Conservation (phyloP, 2,113 vertebrate genomes). For the Strix aluco region DNA sequence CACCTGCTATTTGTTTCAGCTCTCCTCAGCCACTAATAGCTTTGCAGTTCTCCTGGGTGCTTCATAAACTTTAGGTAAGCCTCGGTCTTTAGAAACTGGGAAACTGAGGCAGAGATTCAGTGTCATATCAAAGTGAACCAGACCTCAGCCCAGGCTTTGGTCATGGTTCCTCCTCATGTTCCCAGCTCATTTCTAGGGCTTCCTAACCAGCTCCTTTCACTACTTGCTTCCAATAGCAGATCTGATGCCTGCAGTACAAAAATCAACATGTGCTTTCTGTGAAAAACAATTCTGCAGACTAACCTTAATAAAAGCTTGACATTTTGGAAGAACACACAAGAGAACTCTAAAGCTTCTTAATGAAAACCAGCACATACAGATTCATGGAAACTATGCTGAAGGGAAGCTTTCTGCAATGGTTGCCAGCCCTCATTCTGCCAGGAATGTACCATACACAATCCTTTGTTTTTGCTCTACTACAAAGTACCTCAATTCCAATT, state of each 20-base stretch:
- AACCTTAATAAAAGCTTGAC: slow-evolving; percentile 27
- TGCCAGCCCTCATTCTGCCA: not conserved
- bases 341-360: slow-evolving; percentile 57
- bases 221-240: not conserved
- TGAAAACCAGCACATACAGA: slow-evolving; percentile 59
- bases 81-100: not conserved
- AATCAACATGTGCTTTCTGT: not conserved
- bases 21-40: not conserved
- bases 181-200: not conserved
- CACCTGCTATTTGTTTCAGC: not conserved
- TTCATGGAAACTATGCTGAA: slow-evolving; percentile 58
- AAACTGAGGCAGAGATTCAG: not conserved
- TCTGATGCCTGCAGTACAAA: not conserved
- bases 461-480: not conserved
- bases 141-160: not conserved
- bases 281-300: slow-evolving; percentile 9
- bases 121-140: not conserved
- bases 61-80: not conserved
- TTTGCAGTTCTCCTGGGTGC: not conserved
- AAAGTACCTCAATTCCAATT: not conserved
- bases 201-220: not conserved
- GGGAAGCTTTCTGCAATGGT: slow-evolving; percentile 8
- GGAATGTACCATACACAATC: slow-evolving; percentile 27
- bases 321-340: slow-evolving; percentile 38
- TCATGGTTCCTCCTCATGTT: not conserved